Evolutionary conservation across 2,113 vertebrate species (phyloP), one percentile per base, ranked within the genome.

Genomic region (Carassius auratus): DNA sequence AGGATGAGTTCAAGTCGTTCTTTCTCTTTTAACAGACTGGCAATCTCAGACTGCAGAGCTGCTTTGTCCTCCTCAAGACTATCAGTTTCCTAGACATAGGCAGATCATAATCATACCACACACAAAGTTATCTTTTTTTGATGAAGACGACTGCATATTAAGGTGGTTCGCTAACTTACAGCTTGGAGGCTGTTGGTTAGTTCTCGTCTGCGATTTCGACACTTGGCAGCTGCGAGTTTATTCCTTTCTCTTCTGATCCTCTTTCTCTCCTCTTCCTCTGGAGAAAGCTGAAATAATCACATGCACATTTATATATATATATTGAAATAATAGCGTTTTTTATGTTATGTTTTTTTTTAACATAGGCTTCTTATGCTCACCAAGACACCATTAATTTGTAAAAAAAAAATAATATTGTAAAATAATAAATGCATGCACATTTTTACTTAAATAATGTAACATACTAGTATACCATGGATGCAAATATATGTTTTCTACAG

Each of bases 151-250:
- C 6, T 48, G 71, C n/a, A 13, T n/a, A 50, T 8, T 45, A 23
- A 8, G 7, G 21, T 8, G 71, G n/a, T 50, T 76, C 50, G 14
- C 80, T 84, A 78, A 95, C 97, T 95, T 92, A 98, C 98, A 90
- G 96, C 94, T 94, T 99, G 98, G 76, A 99, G 94, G 0, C 95
- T 97, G 89, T 98, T 97, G 0, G 97, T 99, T 91, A 99, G 95
- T 88, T 99, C 97, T 88, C 96, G 94, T 84, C 98, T 94, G 82
- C 98, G 95, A 93, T 98, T 98, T 85, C 98, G 96, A 92, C 98
- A 99, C 90, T 99, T 99, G 79, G 97, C 98, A 81, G 98, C 98
- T 90, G 98, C 97, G 91, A 99, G 97, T 93, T 99, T 99, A 93
- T 99, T 99, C 89, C 98, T 96, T 91, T 99, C 98, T 88, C 97